Evolutionary conservation across 2,113 vertebrate species (phyloP).

Genomic region (Nipponia nippon): DNA sequence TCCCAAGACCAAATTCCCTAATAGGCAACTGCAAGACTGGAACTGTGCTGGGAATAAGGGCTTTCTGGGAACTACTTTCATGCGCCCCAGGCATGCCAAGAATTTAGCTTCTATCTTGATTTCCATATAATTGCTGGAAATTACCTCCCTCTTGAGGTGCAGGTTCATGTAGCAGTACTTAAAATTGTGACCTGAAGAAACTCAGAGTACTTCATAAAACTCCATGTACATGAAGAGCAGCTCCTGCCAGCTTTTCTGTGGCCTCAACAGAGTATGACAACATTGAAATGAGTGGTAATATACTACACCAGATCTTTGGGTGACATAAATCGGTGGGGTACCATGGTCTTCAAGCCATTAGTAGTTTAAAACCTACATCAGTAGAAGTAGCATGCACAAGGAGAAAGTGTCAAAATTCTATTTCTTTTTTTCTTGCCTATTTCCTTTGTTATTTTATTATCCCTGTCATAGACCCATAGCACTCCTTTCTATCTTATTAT

Average conservation of each 20-base stretch:
- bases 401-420: not conserved
- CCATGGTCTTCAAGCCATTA: not conserved
- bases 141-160: not conserved
- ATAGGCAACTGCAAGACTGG: not conserved
- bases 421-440: not conserved
- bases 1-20: not conserved
- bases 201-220: not conserved
- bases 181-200: not conserved
- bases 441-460: not conserved
- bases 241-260: not conserved
- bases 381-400: not conserved
- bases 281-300: not conserved
- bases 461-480: not conserved
- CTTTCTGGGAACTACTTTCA: not conserved
- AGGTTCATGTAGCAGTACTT: not conserved
- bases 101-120: not conserved
- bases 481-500: not conserved
- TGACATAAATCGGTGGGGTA: not conserved
- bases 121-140: not conserved
- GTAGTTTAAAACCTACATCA: not conserved
- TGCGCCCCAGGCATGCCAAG: not conserved
- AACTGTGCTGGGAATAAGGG: not conserved
- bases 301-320: not conserved
- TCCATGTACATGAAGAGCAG: not conserved
- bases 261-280: not conserved